Evolutionary conservation across 2,888 invertebrate species (phyloP), one percentile per base, ranked within the genome.

Genomic region (Drosophila multiciliata): DNA sequence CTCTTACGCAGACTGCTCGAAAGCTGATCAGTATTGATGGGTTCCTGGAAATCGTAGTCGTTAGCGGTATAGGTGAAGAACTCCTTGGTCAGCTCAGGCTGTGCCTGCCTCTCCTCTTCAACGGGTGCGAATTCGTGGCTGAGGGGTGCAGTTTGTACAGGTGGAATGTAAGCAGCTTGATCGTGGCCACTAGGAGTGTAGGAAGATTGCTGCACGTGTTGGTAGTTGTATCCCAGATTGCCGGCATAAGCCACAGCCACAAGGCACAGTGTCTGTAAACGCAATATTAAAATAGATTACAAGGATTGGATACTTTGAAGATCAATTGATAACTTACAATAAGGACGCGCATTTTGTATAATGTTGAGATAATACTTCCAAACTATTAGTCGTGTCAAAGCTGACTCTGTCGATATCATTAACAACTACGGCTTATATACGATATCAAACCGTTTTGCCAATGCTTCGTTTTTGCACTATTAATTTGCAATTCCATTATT

Each of bases 41-140:
- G 89, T 15, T 84, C 88, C 1, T 83, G 61, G 61, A 88, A 89
- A 29, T 91, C 92, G 12, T 83, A 78, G 38, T 92, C 92, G 36
- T 91, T 87, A 3, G 92, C 92, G 12, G 89, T 81, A 69, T 86
- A 92, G 1, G 89, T 84, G 66, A 87, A 92, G 77, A 87, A 92
- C 73, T 93, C 91, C 75, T 93, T 93, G 26, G 83, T 87, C 7
- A 91, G 66, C 73, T 89, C 89, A 4, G 74, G 75, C 0, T 86
- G 75, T 0, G 82, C 76, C 6, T 80, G 75, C 32, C 80, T 81
- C 6, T 33, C 0, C 40, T 78, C 75, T n/a, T 78, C 66, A 29
- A 40, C 45, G 6, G 60, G 38, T 3, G 38, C 33, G 12, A 52
- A 26, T 5, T 78, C 78, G 1, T 60, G 35, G 29, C 45, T 59